Base-by-base conservation (phyloP, 2,113 vertebrate genomes). In the Dicentrarchus labrax region DNA sequence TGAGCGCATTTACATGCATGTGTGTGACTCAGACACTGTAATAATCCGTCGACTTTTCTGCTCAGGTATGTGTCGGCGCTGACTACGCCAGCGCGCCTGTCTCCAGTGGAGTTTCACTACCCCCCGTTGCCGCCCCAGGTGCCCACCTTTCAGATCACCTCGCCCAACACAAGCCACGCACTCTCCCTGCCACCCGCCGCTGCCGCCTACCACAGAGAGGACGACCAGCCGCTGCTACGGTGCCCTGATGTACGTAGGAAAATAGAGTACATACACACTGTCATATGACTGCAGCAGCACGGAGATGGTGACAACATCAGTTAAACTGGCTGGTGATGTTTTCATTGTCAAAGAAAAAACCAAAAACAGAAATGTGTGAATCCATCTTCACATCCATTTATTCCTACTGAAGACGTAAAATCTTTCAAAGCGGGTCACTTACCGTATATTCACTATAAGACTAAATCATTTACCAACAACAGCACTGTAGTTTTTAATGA, bases 71-170 rank as follows among this genome's bases (percentile, higher is more conserved):
- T 99, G 94, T 99, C 98, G 0, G 98, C 98, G 15, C 93, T 99
- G 93, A 99, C 98, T 89, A 99, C 98, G 4, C 98, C 98, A 75
- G 98, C 98, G 10, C 97, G 98, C 76, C 96, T 99, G 81, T 99
- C 98, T 0, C 98, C 98, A 0, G 97, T 99, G 54, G 98, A 99
- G 94, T 97, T 98, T 94, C 97, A 99, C 94, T 99, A 96, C 94
- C 97, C 97, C 91, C 96, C 95, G 62, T 91, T 98, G 92, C 94
- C 97, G 6, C 93, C 97, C 13, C 97, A 98, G 96, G 97, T 98
- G 92, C 98, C 98, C 84, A 98, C 96, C 89, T 99, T 99, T n/a
- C 98, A 99, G 93, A 98, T 99, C 96, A 98, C 98, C 39, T 98
- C 98, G 0, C 97, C 97, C 53, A 97, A 98, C 92, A 97, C 97